Conservation (phyloP, 2,888 invertebrate genomes). For the Macrophya annulata region DNA sequence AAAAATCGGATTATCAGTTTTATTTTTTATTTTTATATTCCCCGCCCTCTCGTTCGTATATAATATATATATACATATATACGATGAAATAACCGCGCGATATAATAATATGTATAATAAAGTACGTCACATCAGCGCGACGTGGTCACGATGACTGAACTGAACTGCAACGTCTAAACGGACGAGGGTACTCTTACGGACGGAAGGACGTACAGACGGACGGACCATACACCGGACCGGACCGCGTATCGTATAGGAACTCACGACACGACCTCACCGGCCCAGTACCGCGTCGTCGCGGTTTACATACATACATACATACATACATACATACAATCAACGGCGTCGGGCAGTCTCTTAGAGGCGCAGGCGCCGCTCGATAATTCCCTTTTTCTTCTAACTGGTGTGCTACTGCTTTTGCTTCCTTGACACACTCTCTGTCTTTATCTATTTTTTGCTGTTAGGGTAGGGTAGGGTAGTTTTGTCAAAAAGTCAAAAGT, state of each 20-base stretch:
- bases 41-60: no score
- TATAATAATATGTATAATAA: background rate
- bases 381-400: conserved; percentile 60
- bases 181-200: background rate
- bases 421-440: background rate
- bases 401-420: background rate
- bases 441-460: background rate
- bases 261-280: conserved; percentile 4
- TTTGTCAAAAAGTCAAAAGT: background rate
- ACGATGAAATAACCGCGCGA: background rate
- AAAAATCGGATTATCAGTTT: no score
- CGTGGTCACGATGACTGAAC: conserved; percentile 32
- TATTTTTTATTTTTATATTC: no score
- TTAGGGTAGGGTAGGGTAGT: background rate
- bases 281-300: conserved; percentile 72
- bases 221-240: background rate
- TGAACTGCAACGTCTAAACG: background rate
- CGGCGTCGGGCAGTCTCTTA: conserved; percentile 52
- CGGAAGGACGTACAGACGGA: background rate
- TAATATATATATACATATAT: no score
- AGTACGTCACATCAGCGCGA: conserved; percentile 33
- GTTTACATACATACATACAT: conserved; percentile 59
- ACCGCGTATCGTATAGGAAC: conserved; percentile 1
- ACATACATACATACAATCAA: no score
- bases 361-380: conserved; percentile 74